Conservation (phyloP, 2,797 vertebrate genomes). For the Darevskia nairensis region DNA sequence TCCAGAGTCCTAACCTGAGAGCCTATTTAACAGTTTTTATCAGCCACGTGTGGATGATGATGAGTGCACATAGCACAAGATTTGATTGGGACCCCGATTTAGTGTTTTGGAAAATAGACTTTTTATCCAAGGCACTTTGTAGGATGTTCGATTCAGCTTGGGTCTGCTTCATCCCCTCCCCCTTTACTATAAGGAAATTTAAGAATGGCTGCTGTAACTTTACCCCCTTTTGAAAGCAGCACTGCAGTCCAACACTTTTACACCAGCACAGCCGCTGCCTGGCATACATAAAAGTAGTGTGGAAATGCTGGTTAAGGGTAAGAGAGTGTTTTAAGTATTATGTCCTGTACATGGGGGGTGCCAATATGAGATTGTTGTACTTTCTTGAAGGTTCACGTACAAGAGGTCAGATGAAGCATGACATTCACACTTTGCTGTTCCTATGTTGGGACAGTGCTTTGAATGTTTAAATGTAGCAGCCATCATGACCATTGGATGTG, state of each 20-base stretch:
- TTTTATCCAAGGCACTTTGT: no score
- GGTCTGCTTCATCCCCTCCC: no score
- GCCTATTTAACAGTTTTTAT: no score
- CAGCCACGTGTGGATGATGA: no score
- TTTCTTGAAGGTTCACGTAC: neutral
- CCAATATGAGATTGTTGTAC: neutral
- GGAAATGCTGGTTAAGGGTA: neutral
- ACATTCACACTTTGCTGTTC: neutral
- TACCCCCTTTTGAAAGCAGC: neutral
- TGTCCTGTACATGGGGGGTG: neutral
- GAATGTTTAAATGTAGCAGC: neutral
- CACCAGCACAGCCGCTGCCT: neutral
- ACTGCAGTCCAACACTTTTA: neutral
- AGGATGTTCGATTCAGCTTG: no score
- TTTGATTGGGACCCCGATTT: no score
- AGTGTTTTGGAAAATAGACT: no score
- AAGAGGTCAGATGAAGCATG: neutral
- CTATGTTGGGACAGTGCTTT: no score
- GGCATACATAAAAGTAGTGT: neutral
- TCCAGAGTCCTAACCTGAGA: no score
- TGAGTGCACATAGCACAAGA: no score
- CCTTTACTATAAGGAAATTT: no score
- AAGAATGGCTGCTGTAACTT: no score
- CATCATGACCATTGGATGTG: neutral
- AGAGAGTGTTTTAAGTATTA: neutral